These are phyloP conservation scores for Poecile montanus DNA, from an alignment of 2,797 vertebrate species.

Conservation along the genomic window DNA sequence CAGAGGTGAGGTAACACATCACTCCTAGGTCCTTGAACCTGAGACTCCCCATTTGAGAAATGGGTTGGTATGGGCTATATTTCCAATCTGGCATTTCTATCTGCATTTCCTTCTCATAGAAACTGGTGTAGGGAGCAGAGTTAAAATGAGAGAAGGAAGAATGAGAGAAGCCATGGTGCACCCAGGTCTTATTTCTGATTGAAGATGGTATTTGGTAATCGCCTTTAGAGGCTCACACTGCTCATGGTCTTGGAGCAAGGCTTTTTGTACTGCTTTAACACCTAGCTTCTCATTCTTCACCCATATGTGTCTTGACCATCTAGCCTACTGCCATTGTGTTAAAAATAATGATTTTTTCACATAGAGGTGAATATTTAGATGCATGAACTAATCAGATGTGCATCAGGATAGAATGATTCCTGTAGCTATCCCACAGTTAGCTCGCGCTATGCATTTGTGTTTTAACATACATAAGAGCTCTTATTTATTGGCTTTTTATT, in stretches of 20 bases:
- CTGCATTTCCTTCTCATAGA: background rate
- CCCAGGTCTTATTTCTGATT: background rate
- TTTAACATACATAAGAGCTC: background rate
- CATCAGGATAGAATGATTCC: background rate
- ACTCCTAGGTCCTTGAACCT: background rate
- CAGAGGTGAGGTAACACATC: background rate
- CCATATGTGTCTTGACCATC: background rate
- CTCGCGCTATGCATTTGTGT: rapidly evolving
- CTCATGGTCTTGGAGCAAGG: background rate
- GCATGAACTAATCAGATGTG: background rate
- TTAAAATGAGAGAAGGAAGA: background rate
- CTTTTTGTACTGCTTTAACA: background rate
- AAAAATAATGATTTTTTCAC: background rate
- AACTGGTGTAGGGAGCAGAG: background rate
- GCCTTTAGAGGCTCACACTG: background rate
- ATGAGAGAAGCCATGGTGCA: background rate
- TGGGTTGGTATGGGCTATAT: background rate
- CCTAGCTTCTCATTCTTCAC: background rate
- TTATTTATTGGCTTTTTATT: background rate
- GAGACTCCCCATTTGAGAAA: background rate
- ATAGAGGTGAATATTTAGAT: background rate
- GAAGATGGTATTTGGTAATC: background rate
- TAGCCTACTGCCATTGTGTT: background rate
- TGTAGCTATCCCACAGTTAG: background rate
- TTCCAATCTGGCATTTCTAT: background rate